These are phyloP conservation scores for Molossus molossus DNA, from an alignment of 2,797 vertebrate species.

Conservation along the genomic window DNA sequence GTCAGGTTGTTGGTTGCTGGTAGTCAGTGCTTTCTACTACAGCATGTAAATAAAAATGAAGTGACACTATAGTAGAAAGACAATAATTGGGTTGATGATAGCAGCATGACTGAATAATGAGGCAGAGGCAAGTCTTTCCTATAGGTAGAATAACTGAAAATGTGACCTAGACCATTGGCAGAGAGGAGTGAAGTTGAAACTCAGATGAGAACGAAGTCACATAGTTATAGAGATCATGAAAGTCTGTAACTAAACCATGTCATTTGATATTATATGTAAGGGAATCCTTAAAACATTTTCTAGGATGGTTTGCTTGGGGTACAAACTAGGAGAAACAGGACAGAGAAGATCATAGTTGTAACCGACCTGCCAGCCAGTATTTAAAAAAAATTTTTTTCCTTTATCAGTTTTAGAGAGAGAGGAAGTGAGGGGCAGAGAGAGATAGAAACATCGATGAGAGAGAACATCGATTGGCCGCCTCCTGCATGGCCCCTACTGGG, in stretches of 20 bases:
- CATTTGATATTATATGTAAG: constrained; percentile 8
- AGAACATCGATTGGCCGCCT: too few relatives aligned
- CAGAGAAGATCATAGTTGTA: background rate
- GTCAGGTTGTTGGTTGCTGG: background rate
- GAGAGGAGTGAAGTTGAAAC: background rate
- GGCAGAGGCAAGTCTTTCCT: background rate
- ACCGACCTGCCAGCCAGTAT: background rate
- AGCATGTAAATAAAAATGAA: background rate
- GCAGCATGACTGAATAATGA: background rate
- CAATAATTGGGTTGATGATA: background rate
- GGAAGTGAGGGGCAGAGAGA: too few relatives aligned
- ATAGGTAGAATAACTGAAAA: background rate
- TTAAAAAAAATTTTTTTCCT: background rate
- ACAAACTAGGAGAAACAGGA: constrained; percentile 11
- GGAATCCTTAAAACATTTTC: background rate
- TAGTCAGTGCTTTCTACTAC: background rate
- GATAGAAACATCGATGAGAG: too few relatives aligned
- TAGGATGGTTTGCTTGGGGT: background rate
- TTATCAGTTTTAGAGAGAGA: too few relatives aligned
- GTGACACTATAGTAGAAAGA: constrained; percentile 7
- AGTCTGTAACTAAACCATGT: background rate
- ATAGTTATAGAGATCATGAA: background rate
- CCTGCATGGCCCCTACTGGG: too few relatives aligned
- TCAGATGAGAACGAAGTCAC: constrained; percentile 18
- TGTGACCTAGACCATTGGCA: background rate